These are phyloP conservation scores for Camponotus vicinus DNA, from an alignment of 1,140 invertebrate genomes.

Conservation along the genomic window DNA sequence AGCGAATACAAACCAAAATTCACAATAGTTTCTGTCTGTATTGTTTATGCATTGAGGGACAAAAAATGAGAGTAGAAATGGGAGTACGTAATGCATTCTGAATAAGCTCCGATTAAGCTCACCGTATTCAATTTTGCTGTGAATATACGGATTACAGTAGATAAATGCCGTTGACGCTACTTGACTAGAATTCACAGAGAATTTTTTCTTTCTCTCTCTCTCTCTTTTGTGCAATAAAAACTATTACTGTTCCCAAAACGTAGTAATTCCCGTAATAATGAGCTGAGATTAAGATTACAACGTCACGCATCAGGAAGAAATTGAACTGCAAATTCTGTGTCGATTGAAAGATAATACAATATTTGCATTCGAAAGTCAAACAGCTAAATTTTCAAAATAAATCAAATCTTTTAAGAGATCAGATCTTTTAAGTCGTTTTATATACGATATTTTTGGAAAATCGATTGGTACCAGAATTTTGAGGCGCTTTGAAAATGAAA, in stretches of 20 bases:
- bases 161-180: conserved; percentile 20
- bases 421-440: neutral
- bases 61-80: conserved; percentile 18
- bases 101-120: conserved; percentile 51
- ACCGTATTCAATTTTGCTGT: conserved; percentile 2
- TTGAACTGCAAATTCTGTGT: conserved; percentile 7
- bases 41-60: conserved; percentile 31
- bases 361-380: conserved; percentile 13
- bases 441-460: neutral
- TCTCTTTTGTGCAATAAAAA: neutral
- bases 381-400: conserved; percentile 14
- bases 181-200: neutral
- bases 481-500: neutral
- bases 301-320: conserved; percentile 30
- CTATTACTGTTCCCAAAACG: conserved; percentile 51
- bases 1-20: neutral
- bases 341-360: neutral
- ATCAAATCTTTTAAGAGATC: neutral
- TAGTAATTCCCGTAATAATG: conserved; percentile 1
- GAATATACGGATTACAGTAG: conserved; percentile 1
- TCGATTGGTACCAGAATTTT: neutral
- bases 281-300: conserved; percentile 17
- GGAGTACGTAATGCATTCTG: conserved; percentile 33
- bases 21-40: conserved; percentile 28
- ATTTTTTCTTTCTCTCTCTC: neutral